phyloP scores from a whole-genome alignment of 2,113 vertebrate genomes.

The Poeciliopsis retropinna region DNA sequence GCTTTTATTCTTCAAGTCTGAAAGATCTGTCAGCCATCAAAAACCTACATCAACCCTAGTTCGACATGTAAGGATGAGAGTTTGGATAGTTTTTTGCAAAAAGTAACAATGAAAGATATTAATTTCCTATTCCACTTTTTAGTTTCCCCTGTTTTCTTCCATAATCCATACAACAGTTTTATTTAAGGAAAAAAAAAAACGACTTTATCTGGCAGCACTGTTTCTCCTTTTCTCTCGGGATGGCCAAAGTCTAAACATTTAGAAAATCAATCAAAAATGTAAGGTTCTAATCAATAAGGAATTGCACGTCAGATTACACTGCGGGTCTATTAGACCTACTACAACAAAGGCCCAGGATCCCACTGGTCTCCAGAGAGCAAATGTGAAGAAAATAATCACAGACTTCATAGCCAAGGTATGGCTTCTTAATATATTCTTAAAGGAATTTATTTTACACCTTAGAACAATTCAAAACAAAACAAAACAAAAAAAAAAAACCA shows the following conservation, averaged over 20 bases:
- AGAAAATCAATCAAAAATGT: conserved; percentile 21
- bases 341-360: conserved; percentile 35
- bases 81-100: conserved; percentile 21
- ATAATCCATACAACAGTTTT: neutral
- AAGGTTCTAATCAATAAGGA: conserved; percentile 2
- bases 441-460: conserved; percentile 85
- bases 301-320: conserved; percentile 10
- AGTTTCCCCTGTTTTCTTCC: too few species aligned
- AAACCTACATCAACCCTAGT: conserved; percentile 53
- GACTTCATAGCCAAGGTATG: conserved; percentile 68
- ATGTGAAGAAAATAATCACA: conserved; percentile 69
- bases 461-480: conserved; percentile 68
- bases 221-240: conserved; percentile 31
- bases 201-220: conserved; percentile 11
- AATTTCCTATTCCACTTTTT: conserved; percentile 12
- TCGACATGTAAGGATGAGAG: conserved; percentile 57
- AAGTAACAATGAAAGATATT: conserved; percentile 29
- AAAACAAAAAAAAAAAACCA: conserved; percentile 14
- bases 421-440: conserved; percentile 80
- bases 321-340: conserved; percentile 27
- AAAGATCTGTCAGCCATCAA: conserved; percentile 63
- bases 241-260: conserved; percentile 40
- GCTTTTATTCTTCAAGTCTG: conserved; percentile 52
- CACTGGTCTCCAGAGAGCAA: conserved; percentile 37
- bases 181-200: neutral